Conservation (phyloP, 2,797 vertebrate species). For the Acestrorhynchus altus region DNA sequence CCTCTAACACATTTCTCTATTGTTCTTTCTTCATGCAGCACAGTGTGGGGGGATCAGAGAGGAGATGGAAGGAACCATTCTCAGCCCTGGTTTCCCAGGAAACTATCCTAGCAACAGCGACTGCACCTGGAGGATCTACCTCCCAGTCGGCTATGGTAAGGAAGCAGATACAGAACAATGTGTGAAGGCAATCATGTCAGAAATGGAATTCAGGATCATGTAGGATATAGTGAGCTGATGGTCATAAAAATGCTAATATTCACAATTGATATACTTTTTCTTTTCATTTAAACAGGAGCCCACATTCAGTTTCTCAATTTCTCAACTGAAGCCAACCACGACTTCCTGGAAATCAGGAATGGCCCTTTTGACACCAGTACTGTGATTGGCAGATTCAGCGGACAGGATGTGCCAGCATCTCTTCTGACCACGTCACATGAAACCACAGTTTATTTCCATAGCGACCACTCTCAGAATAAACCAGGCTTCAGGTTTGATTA, state of each 20-base stretch:
- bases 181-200: background rate
- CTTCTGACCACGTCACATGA: conserved; percentile 96
- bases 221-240: background rate
- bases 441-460: conserved; percentile 94
- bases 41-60: conserved; percentile 93
- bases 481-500: conserved; percentile 96
- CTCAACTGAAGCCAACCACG: conserved; percentile 96
- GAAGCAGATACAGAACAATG: conserved; percentile 22
- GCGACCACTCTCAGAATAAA: conserved; percentile 97
- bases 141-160: conserved; percentile 96
- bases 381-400: conserved; percentile 93
- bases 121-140: conserved; percentile 94
- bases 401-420: conserved; percentile 84
- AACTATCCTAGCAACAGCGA: conserved; percentile 99
- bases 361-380: conserved; percentile 93
- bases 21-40: conserved; percentile 72
- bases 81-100: conserved; percentile 97
- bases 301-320: conserved; percentile 97
- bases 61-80: conserved; percentile 95
- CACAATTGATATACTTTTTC: background rate
- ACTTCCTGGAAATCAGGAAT: conserved; percentile 95
- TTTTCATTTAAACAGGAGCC: conserved; percentile 79
- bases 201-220: background rate
- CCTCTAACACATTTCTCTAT: background rate
- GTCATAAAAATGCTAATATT: background rate